Conservation (phyloP, 2,797 vertebrate species). For the Acrossocheilus wenchowensis region DNA sequence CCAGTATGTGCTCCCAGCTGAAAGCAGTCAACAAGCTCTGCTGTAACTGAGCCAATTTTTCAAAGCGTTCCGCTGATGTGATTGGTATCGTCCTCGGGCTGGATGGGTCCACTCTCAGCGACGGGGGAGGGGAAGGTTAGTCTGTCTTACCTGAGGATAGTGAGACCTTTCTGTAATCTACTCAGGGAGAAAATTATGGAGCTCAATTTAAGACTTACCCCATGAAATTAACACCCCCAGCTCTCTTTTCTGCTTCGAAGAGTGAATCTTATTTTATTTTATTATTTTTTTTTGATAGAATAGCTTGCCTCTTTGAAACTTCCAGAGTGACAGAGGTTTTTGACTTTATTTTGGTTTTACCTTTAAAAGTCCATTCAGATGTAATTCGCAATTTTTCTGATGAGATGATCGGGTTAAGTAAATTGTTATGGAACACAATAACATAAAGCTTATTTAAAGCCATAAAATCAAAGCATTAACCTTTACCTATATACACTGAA, state of each 20-base stretch:
- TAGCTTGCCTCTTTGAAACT: constrained; percentile 72
- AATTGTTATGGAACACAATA: not conserved
- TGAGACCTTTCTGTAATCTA: constrained; percentile 79
- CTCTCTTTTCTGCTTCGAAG: constrained; percentile 76
- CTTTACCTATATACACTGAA: not conserved
- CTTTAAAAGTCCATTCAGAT: constrained; percentile 50
- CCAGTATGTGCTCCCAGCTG: constrained; percentile 55
- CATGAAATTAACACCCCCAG: constrained; percentile 86
- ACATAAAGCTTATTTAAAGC: not conserved
- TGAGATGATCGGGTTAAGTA: not conserved
- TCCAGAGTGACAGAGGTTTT: constrained; percentile 67
- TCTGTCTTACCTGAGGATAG: constrained; percentile 78
- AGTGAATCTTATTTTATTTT: constrained; percentile 70
- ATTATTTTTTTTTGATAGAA: constrained; percentile 58
- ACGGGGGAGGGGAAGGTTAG: constrained; percentile 40
- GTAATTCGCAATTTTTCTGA: not conserved
- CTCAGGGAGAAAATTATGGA: constrained; percentile 78
- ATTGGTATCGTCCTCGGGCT: constrained; percentile 60
- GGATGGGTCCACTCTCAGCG: constrained; percentile 41
- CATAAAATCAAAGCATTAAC: not conserved
- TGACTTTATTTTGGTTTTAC: constrained; percentile 69
- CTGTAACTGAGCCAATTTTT: constrained; percentile 62
- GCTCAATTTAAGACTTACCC: constrained; percentile 83
- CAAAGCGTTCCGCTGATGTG: constrained; percentile 58
- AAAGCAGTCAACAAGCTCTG: constrained; percentile 66